A percentile compares a stretch with the other conserved stretches of the same genome.
These are phyloP conservation scores for Bombycilla garrulus DNA, from an alignment of 2,113 vertebrate species.

Conservation along the genomic window DNA sequence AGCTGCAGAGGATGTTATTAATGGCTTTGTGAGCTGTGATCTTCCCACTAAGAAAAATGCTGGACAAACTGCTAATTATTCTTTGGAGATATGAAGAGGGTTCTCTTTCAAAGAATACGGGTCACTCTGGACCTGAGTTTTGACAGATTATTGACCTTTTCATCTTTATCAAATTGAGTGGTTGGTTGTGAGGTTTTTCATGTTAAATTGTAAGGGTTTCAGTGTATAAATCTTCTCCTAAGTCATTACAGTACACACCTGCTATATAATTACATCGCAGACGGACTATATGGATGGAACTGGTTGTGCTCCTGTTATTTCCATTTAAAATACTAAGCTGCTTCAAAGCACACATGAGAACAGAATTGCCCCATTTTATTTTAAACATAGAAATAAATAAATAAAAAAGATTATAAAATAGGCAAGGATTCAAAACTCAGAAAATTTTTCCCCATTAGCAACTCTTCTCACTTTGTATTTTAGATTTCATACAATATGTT, in stretches of 20 bases:
- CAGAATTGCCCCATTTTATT: background rate
- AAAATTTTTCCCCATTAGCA: background rate
- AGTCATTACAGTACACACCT: background rate
- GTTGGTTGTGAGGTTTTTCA: background rate
- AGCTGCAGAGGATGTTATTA: background rate
- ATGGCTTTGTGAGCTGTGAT: background rate
- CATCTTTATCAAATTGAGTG: background rate
- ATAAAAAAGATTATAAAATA: background rate
- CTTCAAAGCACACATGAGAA: background rate
- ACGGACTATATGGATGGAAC: background rate
- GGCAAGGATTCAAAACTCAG: background rate
- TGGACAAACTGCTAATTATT: background rate
- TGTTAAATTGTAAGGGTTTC: background rate
- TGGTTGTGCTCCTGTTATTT: background rate
- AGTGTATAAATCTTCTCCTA: background rate
- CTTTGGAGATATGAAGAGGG: background rate
- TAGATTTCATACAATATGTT: rapidly evolving
- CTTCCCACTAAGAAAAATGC: background rate
- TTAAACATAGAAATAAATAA: background rate
- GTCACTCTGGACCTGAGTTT: background rate
- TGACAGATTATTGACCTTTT: background rate
- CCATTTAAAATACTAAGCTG: background rate
- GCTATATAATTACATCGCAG: background rate
- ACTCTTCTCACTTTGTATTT: background rate
- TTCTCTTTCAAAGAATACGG: background rate